Base-by-base conservation (phyloP, 1,140 invertebrate species). In the Drosophila nigromelanica region DNA sequence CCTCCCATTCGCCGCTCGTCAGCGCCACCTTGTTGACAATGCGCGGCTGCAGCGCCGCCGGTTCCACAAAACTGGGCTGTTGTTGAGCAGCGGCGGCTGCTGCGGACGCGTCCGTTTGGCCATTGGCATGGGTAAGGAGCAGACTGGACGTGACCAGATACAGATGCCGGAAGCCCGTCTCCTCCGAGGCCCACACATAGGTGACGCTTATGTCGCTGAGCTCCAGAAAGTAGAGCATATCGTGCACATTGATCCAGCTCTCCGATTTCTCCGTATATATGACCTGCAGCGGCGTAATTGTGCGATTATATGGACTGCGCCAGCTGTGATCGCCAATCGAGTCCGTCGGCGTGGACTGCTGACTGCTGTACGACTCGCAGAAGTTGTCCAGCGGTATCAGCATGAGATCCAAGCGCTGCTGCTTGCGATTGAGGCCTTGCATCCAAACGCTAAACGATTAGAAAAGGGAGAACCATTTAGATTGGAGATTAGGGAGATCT, bases 121-220 rank as follows among this genome's bases (percentile, higher is more conserved):
- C 90, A 76, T 91, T 91, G 3, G 76, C 47, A 42, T 76, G 60
- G 18, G 43, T 61, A 15, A 76, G 21, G 18, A 76, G 15, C 5
- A 92, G 37, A 64, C 91, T 92, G 35, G 91, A 91, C 12, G 91
- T 91, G 18, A 98, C 93, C 15, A 97, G 92, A 92, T 98, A 98
- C 24, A 99, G 93, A 92, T 99, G 98, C 47, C 97, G 93, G 89
- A 94, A 98, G n/a, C 98, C 97, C 0, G 96, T 96, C 90, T 98
- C 96, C 92, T 99, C 98, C 48, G 96, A 98, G 0, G 96, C 96
- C 97, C 97, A 99, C 43, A 99, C 94, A 92, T 98, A 98, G 69
- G 94, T 94, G 8, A 96, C 91, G 74, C 93, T 92, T 21, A 87
- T 69, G 0, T 92, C 91, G 89, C 39, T 93, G 75, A 85, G 94